Percentiles rank a stretch among this genome's conserved stretches.
phyloP scores from a whole-genome alignment of 2,797 vertebrate genomes.

The Mormyrops boulengeri region DNA sequence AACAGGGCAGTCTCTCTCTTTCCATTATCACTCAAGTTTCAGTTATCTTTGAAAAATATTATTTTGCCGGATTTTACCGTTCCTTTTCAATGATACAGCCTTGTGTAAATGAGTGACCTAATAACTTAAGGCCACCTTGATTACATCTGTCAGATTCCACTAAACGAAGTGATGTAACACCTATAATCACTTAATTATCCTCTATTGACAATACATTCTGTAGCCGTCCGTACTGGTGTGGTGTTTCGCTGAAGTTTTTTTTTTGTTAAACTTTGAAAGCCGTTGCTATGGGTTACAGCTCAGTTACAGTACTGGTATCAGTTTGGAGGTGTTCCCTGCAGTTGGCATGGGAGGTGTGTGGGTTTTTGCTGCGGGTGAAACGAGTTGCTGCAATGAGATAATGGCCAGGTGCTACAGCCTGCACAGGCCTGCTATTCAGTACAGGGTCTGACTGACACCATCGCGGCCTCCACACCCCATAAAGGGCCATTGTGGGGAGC shows the following conservation, averaged over 20 bases:
- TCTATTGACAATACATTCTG: neutral
- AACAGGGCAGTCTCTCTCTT: neutral
- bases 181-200: neutral
- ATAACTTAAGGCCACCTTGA: neutral
- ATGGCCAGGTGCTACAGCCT: constrained; percentile 20
- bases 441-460: constrained; percentile 10
- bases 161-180: neutral
- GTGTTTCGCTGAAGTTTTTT: neutral
- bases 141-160: neutral
- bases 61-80: neutral
- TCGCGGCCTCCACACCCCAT: constrained; percentile 6
- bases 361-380: constrained; percentile 17
- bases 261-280: neutral
- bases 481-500: constrained; percentile 25
- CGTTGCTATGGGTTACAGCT: constrained; percentile 26
- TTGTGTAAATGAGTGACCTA: neutral
- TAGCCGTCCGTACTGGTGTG: neutral
- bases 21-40: neutral
- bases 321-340: constrained; percentile 3
- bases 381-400: constrained; percentile 13
- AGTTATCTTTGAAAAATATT: neutral
- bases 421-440: constrained; percentile 19
- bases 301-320: neutral
- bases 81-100: neutral
- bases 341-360: constrained; percentile 20